phyloP scores from a whole-genome alignment of 2,797 vertebrate genomes.

The Falco peregrinus region DNA sequence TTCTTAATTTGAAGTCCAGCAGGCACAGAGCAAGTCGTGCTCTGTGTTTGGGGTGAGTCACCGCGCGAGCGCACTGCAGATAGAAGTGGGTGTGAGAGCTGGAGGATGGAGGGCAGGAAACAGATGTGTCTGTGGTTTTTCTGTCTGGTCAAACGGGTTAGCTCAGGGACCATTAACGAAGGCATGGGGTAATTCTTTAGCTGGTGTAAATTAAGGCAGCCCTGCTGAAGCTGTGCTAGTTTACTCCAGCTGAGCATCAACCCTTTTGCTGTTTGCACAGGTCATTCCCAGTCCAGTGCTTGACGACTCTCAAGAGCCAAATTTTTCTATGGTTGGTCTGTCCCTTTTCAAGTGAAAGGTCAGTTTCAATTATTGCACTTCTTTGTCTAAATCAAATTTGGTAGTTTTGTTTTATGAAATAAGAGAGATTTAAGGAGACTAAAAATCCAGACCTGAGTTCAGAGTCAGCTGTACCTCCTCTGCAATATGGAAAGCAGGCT shows the following conservation, averaged over 20 bases:
- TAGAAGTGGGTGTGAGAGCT: conserved; percentile 47
- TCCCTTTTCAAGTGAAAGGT: not conserved
- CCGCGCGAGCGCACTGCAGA: not conserved
- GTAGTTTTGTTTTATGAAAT: not conserved
- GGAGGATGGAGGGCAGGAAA: conserved; percentile 42
- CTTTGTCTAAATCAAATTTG: not conserved
- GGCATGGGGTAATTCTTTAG: not conserved
- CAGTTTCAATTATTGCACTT: not conserved
- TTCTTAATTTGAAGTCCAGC: not conserved
- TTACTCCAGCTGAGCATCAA: not conserved
- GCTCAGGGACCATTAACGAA: not conserved
- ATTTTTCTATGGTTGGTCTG: rapidly evolving
- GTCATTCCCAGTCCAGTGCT: not conserved
- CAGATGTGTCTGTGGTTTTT: conserved; percentile 49
- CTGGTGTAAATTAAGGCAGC: not conserved
- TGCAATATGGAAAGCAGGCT: not conserved
- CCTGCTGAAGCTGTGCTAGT: not conserved
- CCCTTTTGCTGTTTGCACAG: not conserved
- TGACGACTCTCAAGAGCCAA: rapidly evolving
- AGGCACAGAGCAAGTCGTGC: not conserved
- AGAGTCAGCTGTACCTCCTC: not conserved
- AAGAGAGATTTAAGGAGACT: not conserved
- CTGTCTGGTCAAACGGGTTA: conserved; percentile 20
- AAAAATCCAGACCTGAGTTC: not conserved
- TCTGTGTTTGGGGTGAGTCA: conserved; percentile 27